Evolutionary conservation across 2,888 invertebrate species (phyloP), one percentile per base, ranked within the genome.

Genomic region (Drosophila anomalata): DNA sequence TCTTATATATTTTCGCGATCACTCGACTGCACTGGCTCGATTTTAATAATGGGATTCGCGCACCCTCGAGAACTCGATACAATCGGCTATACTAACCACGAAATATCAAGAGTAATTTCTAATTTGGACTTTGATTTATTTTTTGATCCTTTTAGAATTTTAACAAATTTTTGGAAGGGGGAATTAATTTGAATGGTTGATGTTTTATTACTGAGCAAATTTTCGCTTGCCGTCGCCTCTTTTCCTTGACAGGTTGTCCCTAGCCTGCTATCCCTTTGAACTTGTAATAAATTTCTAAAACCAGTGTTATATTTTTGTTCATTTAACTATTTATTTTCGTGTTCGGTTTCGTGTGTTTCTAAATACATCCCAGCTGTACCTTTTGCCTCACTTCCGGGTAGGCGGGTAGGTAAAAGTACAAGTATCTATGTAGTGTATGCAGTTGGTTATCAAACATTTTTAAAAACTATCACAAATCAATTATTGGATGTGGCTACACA

Each of bases 401-500:
- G 74, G 63, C 44, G 46, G 59, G 57, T 60, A 61, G 73, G 55
- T 73, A 48, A 61, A 61, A 65, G 65, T 67, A n/a, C 31, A 46
- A 31, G 42, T 46, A 36, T 31, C 24, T 33, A 17, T 53, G 44
- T 53, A 48, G 53, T 63, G 63, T 51, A 56, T 69, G 68, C 61
- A 60, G 50, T 70, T 72, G 75, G 63, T 56, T 82, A 73, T 77
- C 56, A 75, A 57, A 61, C 75, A 59, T 72, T 67, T 65, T 82
- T 85, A 74, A 76, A 87, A 85, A 87, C 85, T 85, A 85, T 85
- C 85, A 85, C 85, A 85, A 85, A 85, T 87, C 67, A 85, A 83
- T 85, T 87, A 87, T 87, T 85, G 76, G 76, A 74, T 85, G 73
- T 85, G 80, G 73, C 77, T 87, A 87, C 78, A 84, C 73, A 84